Conservation (phyloP, 2,888 invertebrate species). For the Tipula helvola region DNA sequence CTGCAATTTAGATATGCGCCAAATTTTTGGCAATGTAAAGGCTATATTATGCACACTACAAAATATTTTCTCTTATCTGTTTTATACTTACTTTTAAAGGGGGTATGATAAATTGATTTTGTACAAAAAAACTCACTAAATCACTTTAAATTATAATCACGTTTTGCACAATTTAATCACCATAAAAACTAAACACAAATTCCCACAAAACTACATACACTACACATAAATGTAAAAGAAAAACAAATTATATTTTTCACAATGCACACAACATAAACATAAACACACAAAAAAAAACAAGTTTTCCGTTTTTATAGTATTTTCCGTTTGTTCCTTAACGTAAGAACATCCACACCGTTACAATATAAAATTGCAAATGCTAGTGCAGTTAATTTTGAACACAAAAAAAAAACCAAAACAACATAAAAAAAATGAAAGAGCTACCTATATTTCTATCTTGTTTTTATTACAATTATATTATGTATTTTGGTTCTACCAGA, state of each 20-base stretch:
- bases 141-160: background rate
- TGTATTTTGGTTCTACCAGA: background rate
- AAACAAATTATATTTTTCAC: background rate
- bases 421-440: background rate
- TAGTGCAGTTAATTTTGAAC: background rate
- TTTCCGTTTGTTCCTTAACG: background rate
- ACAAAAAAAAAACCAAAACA: background rate
- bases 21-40: background rate
- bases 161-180: background rate
- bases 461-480: background rate
- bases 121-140: background rate
- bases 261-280: background rate
- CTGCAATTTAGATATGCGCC: background rate
- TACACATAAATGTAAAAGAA: background rate
- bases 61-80: background rate
- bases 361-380: conserved; percentile 4
- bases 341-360: background rate
- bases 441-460: background rate
- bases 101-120: background rate
- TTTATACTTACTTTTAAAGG: background rate
- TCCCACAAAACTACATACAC: background rate
- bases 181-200: background rate
- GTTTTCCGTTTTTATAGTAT: background rate
- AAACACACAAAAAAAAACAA: background rate
- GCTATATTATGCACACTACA: background rate